A percentile compares a stretch with the other conserved stretches of the same genome.
These are phyloP conservation scores for Protomyctophum bolini DNA, from an alignment of 2,113 vertebrate genomes.

Conservation along the genomic window DNA sequence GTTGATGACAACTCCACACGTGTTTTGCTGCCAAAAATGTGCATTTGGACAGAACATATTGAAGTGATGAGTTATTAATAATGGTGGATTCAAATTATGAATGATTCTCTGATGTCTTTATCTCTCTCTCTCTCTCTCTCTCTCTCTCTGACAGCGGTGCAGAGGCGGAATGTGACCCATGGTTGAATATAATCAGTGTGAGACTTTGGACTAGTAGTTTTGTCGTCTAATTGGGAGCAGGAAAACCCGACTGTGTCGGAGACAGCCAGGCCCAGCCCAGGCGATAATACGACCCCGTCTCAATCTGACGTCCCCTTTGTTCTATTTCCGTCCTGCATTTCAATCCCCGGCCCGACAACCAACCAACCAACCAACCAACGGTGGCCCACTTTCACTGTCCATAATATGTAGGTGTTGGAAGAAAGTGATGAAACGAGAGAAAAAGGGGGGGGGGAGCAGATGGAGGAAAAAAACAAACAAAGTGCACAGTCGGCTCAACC, in stretches of 20 bases:
- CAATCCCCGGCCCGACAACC: slow-evolving; percentile 33
- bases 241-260: slow-evolving; percentile 44
- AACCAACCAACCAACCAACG: no score
- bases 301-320: slow-evolving; percentile 49
- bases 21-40: no score
- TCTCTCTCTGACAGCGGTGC: slow-evolving; percentile 48
- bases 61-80: no score
- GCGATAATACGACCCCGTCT: slow-evolving; percentile 55
- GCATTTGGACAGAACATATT: no score
- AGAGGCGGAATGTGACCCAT: slow-evolving; percentile 53
- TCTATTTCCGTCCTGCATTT: slow-evolving; percentile 53
- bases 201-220: slow-evolving; percentile 44
- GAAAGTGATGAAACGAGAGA: slow-evolving; percentile 20
- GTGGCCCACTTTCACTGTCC: slow-evolving; percentile 54
- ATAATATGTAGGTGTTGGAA: slow-evolving; percentile 21
- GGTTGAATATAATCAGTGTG: slow-evolving; percentile 61
- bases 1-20: no score
- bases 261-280: slow-evolving; percentile 52
- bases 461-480: not conserved
- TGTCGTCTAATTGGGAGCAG: slow-evolving; percentile 65
- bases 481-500: no score
- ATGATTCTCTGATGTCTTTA: no score
- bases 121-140: slow-evolving; percentile 29
- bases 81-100: no score
- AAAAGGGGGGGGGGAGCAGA: not conserved